Evolutionary conservation across 64 coral and sea anemone species (phyloP), one percentile per base, ranked within the genome.

Genomic region (Dendronephthya gigantea): DNA sequence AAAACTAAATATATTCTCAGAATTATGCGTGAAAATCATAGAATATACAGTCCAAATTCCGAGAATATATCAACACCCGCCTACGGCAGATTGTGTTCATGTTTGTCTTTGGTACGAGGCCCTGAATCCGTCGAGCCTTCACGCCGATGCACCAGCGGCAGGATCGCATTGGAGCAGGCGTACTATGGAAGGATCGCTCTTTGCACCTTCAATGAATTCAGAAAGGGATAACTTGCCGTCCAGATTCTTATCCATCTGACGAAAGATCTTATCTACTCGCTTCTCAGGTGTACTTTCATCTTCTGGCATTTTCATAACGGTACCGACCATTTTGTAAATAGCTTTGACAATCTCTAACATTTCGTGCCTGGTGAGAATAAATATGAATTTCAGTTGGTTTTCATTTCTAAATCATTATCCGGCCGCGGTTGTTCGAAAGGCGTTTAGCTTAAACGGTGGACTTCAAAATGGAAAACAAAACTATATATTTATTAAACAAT

Each of bases 321-420:
- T 79, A 29, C 72, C 72, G 30, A 79, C 72, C 72, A 79, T 79
- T 39, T 79, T 79, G 32, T 79, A 79, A 79, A 79, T 79, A 19
- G 72, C 72, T 34, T 79, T 79, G 9, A 79, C 72, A 35, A 79
- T 79, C 30, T 79, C 72, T 19, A 79, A 39, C 72, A 79, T 79
- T 39, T 79, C 72, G 22, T 79, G 72, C 36, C 30, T 79, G 29
- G 29, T 34, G 29, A 29, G 15, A 79, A n/a, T n/a, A 35, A 79
- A 35, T 33, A 79, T 8, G 19, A 17, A n/a, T n/a, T n/a, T n/a
- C n/a, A n/a, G n/a, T n/a, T n/a, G n/a, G n/a, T n/a, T n/a, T n/a
- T n/a, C n/a, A n/a, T n/a, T n/a, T n/a, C n/a, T n/a, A n/a, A n/a
- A n/a, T n/a, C n/a, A n/a, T n/a, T n/a, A n/a, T n/a, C n/a, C n/a